Evolutionary conservation across 2,888 invertebrate species (phyloP), one percentile per base, ranked within the genome.

Genomic region (Eucera pruinosa): DNA sequence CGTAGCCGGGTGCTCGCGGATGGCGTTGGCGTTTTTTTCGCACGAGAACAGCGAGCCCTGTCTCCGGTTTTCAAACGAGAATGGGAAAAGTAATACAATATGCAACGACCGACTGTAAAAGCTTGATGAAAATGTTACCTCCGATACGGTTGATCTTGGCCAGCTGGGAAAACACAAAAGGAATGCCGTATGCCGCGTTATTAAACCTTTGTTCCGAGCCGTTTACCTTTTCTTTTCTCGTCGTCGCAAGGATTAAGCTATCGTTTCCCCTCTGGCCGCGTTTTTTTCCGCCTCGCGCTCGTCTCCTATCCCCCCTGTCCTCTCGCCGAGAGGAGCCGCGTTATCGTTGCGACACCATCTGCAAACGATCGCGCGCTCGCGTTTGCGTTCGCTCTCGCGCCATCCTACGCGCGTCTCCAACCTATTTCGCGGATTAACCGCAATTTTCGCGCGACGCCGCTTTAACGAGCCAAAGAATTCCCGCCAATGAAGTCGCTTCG

Each of bases 131-230:
- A 79, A 79, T 61, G 65, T 69, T 71, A 54, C 45, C 64, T 64
- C 54, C 62, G 20, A 66, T 60, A 62, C 23, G 57, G 52, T 36
- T 47, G 78, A 68, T 76, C 67, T 57, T 66, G 48, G 25, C 47
- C 48, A 62, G 36, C 52, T 25, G 30, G 54, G 18, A n/a, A 47
- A 58, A 54, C 68, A 70, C 78, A 78, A 69, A 80, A 75, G 78
- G 78, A 83, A 80, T 77, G 48, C 58, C 4, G 45, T 58, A 68
- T 65, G 58, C 30, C 36, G 57, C 73, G 73, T 83, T 81, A 83
- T 83, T 81, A 78, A 83, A 81, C 73, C 83, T 72, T 81, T 70
- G 78, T 83, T 71, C 73, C 73, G 25, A 66, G 54, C 73, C 64
- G 54, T 68, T 75, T 79, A 69, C 68, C 65, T 62, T 39, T 65